Conservation (phyloP, 2,797 vertebrate genomes). For the Notamacropus eugenii region DNA sequence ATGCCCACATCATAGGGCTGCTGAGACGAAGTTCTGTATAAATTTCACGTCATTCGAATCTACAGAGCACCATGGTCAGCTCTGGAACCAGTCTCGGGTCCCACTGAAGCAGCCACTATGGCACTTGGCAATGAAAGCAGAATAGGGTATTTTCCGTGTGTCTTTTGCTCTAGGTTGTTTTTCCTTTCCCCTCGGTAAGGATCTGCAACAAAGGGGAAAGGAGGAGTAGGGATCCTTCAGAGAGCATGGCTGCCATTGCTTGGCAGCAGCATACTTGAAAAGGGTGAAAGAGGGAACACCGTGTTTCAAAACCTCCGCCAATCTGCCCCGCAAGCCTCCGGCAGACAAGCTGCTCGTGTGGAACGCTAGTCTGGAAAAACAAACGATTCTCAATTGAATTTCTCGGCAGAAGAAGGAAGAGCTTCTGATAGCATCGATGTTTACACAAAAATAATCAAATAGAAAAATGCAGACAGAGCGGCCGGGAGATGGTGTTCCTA, state of each 20-base stretch:
- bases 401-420: background rate
- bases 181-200: background rate
- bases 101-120: background rate
- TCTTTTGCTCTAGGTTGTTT: background rate
- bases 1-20: background rate
- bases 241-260: background rate
- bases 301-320: background rate
- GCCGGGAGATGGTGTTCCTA: conserved; percentile 8
- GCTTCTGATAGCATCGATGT: conserved; percentile 38
- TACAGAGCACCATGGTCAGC: background rate
- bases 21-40: background rate
- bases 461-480: conserved; percentile 5
- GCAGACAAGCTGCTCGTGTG: background rate
- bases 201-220: background rate
- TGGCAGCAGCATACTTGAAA: background rate
- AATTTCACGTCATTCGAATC: background rate
- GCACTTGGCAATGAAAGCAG: background rate
- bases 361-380: conserved; percentile 24
- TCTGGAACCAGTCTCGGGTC: background rate
- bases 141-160: no score
- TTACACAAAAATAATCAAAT: conserved; percentile 35
- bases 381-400: conserved; percentile 38
- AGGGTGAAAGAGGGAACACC: background rate
- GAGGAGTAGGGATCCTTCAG: background rate
- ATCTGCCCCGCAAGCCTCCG: background rate